A percentile compares a stretch with the other conserved stretches of the same genome.
Conservation (phyloP, 2,888 invertebrate species). For the Pseudolycoriella hygida region DNA sequence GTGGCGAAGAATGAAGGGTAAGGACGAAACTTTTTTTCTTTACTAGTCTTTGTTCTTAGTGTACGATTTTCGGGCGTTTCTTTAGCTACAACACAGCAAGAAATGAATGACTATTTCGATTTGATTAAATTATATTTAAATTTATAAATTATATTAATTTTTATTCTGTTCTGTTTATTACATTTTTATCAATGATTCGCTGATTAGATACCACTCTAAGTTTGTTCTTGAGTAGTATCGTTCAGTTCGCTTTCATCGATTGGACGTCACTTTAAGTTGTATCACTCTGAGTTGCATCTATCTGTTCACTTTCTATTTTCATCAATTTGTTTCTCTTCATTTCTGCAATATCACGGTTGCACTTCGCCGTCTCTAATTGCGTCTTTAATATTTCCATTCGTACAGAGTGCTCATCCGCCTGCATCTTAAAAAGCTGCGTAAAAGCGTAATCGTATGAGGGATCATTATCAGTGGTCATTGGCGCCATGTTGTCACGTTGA, state of each 20-base stretch:
- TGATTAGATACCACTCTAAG: too few species aligned
- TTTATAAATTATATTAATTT: too few species aligned
- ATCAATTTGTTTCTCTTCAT: slow-evolving; percentile 43
- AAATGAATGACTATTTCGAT: slow-evolving; percentile 29
- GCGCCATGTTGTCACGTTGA: too few species aligned
- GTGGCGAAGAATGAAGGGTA: slow-evolving; percentile 35
- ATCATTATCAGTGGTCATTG: too few species aligned
- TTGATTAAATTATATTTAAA: slow-evolving; percentile 24
- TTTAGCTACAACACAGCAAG: slow-evolving; percentile 9
- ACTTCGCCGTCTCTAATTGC: slow-evolving; percentile 28
- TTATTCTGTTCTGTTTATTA: too few species aligned
- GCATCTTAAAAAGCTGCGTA: slow-evolving; percentile 23
- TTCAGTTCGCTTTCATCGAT: too few species aligned
- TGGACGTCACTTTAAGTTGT: too few species aligned
- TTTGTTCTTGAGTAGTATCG: too few species aligned
- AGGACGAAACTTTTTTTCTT: slow-evolving; percentile 8
- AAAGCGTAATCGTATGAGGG: not conserved
- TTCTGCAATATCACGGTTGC: slow-evolving; percentile 37
- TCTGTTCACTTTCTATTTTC: too few species aligned
- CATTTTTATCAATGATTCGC: too few species aligned
- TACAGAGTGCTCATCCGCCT: slow-evolving; percentile 27
- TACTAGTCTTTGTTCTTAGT: not conserved
- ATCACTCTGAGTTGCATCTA: too few species aligned
- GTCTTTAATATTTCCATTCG: slow-evolving; percentile 29
- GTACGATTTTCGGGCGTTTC: too few species aligned